Conservation (phyloP, 2,113 vertebrate species). For the Phrynosoma blainvillii region DNA sequence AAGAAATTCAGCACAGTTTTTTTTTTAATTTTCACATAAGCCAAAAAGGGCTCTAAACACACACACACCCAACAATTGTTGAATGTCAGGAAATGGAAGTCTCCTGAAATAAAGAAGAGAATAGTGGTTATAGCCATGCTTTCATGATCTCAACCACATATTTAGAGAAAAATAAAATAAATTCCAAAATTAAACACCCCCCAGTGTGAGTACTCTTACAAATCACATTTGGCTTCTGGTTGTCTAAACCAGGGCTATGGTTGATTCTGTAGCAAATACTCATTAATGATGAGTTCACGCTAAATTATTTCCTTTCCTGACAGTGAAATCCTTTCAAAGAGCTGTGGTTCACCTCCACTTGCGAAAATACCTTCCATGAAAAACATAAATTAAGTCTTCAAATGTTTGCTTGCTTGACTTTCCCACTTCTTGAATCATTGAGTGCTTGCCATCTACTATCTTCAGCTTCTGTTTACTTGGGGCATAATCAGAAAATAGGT, state of each 20-base stretch:
- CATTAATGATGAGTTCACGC: neutral
- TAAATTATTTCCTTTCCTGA: neutral
- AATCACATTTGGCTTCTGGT: neutral
- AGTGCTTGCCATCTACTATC: neutral
- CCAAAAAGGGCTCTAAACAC: neutral
- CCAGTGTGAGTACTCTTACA: neutral
- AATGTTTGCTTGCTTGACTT: neutral
- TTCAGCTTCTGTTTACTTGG: neutral
- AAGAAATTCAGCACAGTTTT: neutral
- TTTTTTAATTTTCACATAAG: neutral
- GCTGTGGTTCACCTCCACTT: neutral
- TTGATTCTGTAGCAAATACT: conserved; percentile 11
- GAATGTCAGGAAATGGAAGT: neutral
- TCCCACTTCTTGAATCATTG: neutral
- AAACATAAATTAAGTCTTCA: neutral
- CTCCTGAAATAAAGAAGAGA: conserved; percentile 1
- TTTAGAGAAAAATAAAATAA: neutral
- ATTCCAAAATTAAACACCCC: neutral
- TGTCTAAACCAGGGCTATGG: neutral
- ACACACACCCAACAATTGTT: neutral
- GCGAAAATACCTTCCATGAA: neutral
- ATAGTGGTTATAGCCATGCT: neutral
- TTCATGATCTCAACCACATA: neutral
- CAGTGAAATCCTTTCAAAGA: neutral
- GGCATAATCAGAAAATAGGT: neutral